These are phyloP conservation scores for Troglohyphantes excavatus DNA, from an alignment of 2,888 invertebrate species.

Conservation along the genomic window DNA sequence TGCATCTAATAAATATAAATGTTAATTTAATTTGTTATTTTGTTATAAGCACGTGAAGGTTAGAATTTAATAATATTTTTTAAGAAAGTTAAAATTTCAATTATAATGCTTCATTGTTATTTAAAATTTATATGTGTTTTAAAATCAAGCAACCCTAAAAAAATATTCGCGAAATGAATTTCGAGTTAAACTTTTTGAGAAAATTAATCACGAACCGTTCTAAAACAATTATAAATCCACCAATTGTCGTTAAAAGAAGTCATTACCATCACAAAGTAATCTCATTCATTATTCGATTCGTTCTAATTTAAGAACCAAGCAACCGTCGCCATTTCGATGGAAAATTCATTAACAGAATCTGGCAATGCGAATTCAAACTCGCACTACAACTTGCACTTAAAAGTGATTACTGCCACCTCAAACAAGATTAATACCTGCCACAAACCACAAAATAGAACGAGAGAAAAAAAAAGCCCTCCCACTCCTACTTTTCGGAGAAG, in stretches of 20 bases:
- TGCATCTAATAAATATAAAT: too few species aligned
- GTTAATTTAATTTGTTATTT: too few species aligned
- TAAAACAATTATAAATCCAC: conserved; percentile 19
- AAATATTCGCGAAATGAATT: not conserved
- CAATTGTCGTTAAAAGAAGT: conserved; percentile 13
- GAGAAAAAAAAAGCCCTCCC: conserved; percentile 25
- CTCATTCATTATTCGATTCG: conserved; percentile 38
- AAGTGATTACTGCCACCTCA: conserved; percentile 70
- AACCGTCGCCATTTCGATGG: not conserved
- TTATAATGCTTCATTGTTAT: too few species aligned
- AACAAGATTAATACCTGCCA: conserved; percentile 62
- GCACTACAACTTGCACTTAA: conserved; percentile 37
- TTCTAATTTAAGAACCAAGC: conserved; percentile 8
- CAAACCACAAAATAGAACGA: conserved; percentile 67
- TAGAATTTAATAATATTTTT: too few species aligned
- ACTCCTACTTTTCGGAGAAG: conserved; percentile 27
- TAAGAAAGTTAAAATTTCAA: too few species aligned
- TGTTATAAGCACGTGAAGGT: too few species aligned
- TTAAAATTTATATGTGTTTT: too few species aligned
- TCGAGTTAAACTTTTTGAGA: not conserved
- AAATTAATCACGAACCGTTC: conserved; percentile 2
- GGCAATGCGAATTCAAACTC: not conserved
- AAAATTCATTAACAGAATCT: conserved; percentile 50
- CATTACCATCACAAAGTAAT: conserved; percentile 64
- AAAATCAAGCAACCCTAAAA: too few species aligned